Evolutionary conservation across 2,888 invertebrate species (phyloP), one percentile per base, ranked within the genome.

Genomic region (Caenorhabditis doughertyi): DNA sequence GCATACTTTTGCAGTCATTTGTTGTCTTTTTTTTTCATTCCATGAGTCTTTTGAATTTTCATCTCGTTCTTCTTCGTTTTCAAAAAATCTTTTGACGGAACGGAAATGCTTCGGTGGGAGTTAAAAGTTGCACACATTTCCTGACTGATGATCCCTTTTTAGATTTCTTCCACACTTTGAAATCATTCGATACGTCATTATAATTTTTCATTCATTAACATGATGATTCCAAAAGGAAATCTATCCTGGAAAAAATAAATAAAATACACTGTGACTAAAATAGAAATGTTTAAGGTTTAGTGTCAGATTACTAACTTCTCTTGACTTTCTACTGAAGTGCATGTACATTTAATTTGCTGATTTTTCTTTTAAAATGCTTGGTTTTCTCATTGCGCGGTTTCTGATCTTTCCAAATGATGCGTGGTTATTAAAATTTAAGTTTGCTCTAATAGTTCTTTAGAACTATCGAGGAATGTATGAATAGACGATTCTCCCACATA

Each of bases 81-180:
- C 51, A 51, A 51, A 49, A 65, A 35, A 55, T 62, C 55, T 73
- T 73, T 32, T 55, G 29, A 18, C 47, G 44, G 53, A 73, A 64
- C 73, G 73, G 73, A 73, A 73, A 44, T 64, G 62, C 39, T 53
- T 39, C 64, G 64, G 44, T n/a, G 71, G 64, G 64, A 64, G 39
- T 42, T 64, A 42, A 51, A 42, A 44, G 27, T 29, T 32, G n/a
- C 29, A 32, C 39, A 25, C 49, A 64, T 49, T 49, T 32, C 44
- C 62, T 62, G 62, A 62, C 44, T 47, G n/a, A 47, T 47, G 44
- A 64, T 51, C 58, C 49, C 47, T 7, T 53, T 53, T 72, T 39
- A 25, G 62, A 64, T 56, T 25, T 32, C 32, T 72, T 62, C 56
- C 56, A 47, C 70, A 71, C 58, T 58, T 71, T 55, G 18, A 49